Evolutionary conservation across 2,888 invertebrate species (phyloP).

Genomic region (Meteorus cinctellus): DNA sequence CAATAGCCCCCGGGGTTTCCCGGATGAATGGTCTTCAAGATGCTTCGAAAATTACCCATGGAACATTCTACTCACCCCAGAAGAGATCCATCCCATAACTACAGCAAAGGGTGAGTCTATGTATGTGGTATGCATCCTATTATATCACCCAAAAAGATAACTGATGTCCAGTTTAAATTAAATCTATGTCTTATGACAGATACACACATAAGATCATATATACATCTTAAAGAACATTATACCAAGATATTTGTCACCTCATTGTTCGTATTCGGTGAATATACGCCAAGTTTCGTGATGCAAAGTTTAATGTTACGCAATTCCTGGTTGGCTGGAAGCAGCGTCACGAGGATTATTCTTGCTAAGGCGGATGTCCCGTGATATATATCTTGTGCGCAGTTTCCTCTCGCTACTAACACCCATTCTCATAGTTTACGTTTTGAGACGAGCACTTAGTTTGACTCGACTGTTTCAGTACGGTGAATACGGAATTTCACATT

Average conservation of each 20-base stretch:
- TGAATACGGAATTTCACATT: constrained; percentile 36
- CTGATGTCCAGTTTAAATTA: constrained; percentile 67
- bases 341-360: constrained; percentile 58
- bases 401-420: constrained; percentile 56
- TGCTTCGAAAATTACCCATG: constrained; percentile 21
- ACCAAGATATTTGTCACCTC: constrained; percentile 70
- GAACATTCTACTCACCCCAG: constrained; percentile 26
- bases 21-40: constrained; percentile 35
- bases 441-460: constrained; percentile 37
- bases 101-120: background rate
- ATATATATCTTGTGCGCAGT: constrained; percentile 56
- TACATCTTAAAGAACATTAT: constrained; percentile 39
- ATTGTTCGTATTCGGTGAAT: constrained; percentile 65
- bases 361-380: constrained; percentile 52
- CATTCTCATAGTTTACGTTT: constrained; percentile 52
- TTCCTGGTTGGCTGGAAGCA: constrained; percentile 60
- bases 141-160: constrained; percentile 48
- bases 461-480: constrained; percentile 26
- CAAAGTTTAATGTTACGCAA: constrained; percentile 71
- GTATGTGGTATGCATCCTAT: constrained; percentile 25
- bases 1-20: constrained; percentile 21
- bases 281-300: constrained; percentile 61
- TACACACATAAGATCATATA: constrained; percentile 33
- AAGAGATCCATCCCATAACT: constrained; percentile 19
- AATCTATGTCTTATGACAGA: constrained; percentile 51